Conservation (phyloP, 1,140 invertebrate species). For the Panulirus ornatus region DNA sequence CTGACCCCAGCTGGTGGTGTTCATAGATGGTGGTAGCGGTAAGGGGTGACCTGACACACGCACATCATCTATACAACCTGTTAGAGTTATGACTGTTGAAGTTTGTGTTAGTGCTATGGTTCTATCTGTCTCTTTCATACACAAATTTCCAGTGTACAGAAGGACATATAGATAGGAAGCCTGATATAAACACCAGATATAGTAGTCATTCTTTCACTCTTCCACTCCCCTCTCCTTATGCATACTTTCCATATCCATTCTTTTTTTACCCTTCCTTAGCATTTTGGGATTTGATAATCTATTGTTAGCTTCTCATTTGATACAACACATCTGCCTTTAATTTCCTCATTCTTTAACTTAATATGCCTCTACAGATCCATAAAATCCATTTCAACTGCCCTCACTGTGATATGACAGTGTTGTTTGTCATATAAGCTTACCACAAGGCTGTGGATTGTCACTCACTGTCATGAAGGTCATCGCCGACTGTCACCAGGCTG, state of each 20-base stretch:
- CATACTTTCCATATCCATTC: too few relatives aligned
- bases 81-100: neutral
- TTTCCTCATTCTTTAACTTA: neutral
- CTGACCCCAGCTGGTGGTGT: constrained; percentile 50
- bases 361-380: neutral
- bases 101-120: neutral
- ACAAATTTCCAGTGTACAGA: neutral
- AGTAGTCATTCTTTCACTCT: neutral
- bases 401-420: too few relatives aligned
- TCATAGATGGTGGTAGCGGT: constrained; percentile 36
- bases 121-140: neutral
- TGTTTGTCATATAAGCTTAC: too few relatives aligned
- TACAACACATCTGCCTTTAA: neutral
- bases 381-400: too few relatives aligned
- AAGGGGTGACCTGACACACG: constrained; percentile 39
- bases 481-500: constrained; percentile 93
- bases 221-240: neutral
- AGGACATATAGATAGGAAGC: neutral
- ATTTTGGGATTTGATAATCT: neutral
- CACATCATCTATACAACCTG: constrained; percentile 55
- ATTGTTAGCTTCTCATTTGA: neutral
- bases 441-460: neutral
- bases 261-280: neutral
- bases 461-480: constrained; percentile 93
- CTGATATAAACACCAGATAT: neutral